Conservation (phyloP, 2,113 vertebrate genomes). For the Grammomys surdaster region DNA sequence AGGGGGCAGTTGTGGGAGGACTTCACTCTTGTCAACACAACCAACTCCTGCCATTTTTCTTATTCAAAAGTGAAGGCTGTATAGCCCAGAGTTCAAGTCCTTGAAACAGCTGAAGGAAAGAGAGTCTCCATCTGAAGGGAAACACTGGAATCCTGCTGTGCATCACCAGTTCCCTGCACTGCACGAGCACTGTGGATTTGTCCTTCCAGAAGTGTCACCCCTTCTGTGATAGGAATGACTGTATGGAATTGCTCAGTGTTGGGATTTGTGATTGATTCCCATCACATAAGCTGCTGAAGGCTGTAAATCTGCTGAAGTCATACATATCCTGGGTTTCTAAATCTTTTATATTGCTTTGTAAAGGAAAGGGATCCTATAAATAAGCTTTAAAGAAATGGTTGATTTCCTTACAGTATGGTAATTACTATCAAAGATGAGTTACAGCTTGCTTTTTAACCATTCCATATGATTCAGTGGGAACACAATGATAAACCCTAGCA, state of each 20-base stretch:
- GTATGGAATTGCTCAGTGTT: not conserved
- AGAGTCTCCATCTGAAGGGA: not conserved
- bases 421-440: conserved; percentile 45
- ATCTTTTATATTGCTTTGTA: not conserved
- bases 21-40: not conserved
- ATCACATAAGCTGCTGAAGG: not conserved
- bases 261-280: not conserved
- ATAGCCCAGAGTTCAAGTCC: not conserved
- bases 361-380: not conserved
- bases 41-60: not conserved
- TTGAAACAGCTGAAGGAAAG: not conserved
- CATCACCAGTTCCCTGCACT: not conserved
- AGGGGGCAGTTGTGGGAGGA: not conserved
- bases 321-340: not conserved
- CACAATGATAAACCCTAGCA: not conserved
- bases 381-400: conserved; percentile 28
- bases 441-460: conserved; percentile 14
- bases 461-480: not conserved
- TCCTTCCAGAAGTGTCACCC: not conserved
- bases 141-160: not conserved
- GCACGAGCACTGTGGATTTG: not conserved
- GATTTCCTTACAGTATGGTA: conserved; percentile 2
- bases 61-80: not conserved
- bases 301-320: not conserved
- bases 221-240: not conserved